Evolutionary conservation across 2,888 invertebrate genomes (phyloP), one percentile per base, ranked within the genome.

Genomic region (Papilio elwesi): DNA sequence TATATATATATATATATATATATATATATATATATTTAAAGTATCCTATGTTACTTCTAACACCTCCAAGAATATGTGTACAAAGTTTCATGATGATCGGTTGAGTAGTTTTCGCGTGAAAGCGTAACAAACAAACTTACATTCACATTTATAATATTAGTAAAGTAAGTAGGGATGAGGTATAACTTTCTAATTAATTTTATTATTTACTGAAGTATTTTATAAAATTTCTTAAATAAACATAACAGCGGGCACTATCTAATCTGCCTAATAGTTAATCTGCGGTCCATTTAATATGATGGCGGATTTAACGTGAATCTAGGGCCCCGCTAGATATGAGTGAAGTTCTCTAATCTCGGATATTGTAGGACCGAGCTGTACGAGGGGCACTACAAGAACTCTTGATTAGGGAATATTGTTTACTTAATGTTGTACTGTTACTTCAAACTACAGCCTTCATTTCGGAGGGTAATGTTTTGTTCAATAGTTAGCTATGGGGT

Each of bases 231-330:
- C 16, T 48, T 26, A 47, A 63, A 47, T 48, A 47, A 64, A 48
- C 51, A 51, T 26, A n/a, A 9, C 8, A 12, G 26, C 15, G 26
- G 26, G 26, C 7, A 38, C 38, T 49, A 36, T n/a, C 48, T 62
- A 16, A 62, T 62, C 13, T 11, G 10, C 38, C 0, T 71, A 57
- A 65, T 51, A 49, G 59, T 52, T 71, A 71, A 71, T 71, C 67
- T 52, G 71, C 36, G 66, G 62, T n/a, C 67, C 8, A 62, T 67
- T 71, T 62, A 71, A 67, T 59, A 71, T 71, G 59, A 71, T 67
- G n/a, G 47, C 13, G 59, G 59, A 43, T 43, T 67, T 63, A 67
- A 67, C 47, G 48, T 55, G 70, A 64, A 55, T 53, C 70, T 62
- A 51, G 47, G 52, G 53, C 8, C 8, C 26, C 43, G 51, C 59